Evolutionary conservation across 2,888 invertebrate genomes (phyloP).

Genomic region (Helleia helle): DNA sequence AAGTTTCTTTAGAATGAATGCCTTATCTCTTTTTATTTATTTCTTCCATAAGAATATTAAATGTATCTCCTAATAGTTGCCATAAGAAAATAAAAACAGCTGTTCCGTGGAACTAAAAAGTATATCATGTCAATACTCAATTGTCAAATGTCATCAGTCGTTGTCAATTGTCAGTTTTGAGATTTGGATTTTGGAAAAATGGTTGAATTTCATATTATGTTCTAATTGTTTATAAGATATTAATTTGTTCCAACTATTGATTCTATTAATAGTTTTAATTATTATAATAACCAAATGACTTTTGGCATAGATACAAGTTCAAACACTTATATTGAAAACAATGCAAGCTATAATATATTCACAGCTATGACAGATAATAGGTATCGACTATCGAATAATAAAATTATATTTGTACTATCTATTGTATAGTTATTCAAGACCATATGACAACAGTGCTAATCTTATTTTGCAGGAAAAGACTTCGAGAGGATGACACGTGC

Average conservation of each 20-base stretch:
- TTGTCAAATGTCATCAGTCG: conserved; percentile 1
- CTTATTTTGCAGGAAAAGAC: conserved; percentile 85
- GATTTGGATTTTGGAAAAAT: too few species aligned
- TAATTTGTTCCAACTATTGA: too few species aligned
- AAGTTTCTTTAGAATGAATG: too few species aligned
- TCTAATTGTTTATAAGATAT: too few species aligned
- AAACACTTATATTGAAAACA: conserved; percentile 41
- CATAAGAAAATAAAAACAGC: conserved; percentile 15
- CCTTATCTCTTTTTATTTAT: too few species aligned
- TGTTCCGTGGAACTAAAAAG: too few species aligned
- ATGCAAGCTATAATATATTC: conserved; percentile 45
- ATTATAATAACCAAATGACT: conserved; percentile 51
- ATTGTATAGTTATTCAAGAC: too few species aligned
- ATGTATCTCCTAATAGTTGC: conserved; percentile 6
- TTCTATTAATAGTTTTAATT: too few species aligned
- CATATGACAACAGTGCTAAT: too few species aligned
- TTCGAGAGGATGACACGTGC: conserved; percentile 81
- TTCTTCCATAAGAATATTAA: too few species aligned
- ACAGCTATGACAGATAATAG: conserved; percentile 65
- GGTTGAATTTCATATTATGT: too few species aligned
- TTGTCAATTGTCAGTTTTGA: background rate
- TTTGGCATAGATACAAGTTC: conserved; percentile 43
- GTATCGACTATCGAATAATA: conserved; percentile 30
- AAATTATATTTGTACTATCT: conserved; percentile 7
- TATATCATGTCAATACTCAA: too few species aligned